phyloP scores from a whole-genome alignment of 2,888 invertebrate genomes.

The Parthenolecanium corni region DNA sequence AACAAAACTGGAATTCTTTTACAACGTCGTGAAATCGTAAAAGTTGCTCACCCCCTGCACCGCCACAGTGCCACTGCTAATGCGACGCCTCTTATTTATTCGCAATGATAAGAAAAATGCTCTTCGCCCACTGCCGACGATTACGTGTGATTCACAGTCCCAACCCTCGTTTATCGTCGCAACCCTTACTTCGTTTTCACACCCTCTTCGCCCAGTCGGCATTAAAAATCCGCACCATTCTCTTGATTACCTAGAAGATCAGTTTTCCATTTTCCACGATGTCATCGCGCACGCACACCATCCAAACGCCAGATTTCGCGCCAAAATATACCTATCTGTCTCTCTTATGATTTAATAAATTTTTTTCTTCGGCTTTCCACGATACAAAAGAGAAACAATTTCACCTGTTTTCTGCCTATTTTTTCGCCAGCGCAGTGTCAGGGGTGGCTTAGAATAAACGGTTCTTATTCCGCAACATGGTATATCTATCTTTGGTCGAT shows the following conservation, averaged over 20 bases:
- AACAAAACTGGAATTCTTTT: too few species aligned
- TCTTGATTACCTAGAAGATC: slow-evolving; percentile 2
- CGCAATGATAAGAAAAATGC: neutral
- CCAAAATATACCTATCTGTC: neutral
- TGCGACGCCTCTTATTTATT: neutral
- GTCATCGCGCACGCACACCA: neutral
- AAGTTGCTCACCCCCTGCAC: too few species aligned
- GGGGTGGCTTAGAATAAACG: neutral
- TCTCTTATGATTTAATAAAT: neutral
- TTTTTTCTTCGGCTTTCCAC: too few species aligned
- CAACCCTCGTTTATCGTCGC: neutral
- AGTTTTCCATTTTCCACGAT: slow-evolving; percentile 4
- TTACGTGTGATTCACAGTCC: neutral
- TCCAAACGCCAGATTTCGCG: neutral
- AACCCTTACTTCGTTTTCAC: neutral
- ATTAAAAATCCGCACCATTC: neutral
- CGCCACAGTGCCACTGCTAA: too few species aligned
- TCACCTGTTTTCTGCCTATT: neutral
- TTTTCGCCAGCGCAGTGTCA: neutral
- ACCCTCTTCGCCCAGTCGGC: neutral
- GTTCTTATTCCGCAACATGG: too few species aligned
- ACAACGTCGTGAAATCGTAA: too few species aligned
- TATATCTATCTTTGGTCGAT: too few species aligned
- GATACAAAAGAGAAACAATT: too few species aligned
- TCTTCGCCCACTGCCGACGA: neutral